Base-by-base conservation (phyloP, 2,888 invertebrate genomes). In the Drosophila robusta region DNA sequence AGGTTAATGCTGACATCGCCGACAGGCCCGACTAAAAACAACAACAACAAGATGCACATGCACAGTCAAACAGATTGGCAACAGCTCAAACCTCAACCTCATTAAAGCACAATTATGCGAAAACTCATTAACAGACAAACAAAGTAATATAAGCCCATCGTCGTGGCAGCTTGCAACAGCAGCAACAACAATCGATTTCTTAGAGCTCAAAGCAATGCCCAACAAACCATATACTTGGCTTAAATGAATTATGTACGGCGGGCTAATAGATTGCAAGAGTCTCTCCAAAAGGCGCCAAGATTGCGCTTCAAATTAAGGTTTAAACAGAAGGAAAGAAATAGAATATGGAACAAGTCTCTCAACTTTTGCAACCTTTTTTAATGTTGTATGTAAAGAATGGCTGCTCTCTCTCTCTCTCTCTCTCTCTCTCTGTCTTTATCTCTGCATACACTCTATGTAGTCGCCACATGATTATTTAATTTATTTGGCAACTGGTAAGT, bases 381-480 rank as follows among this genome's bases (percentile, higher is more conserved):
- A 3, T 12, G 4, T 5, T 29, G 26, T 29, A 8, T 29, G 1
- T 29, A 29, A 7, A 29, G 26, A 29, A 7, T 29, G 8, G 6
- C 7, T 5, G 6, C 26, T 29, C 34, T 34, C 4, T 34, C 12
- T 12, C 12, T 12, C 4, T 12, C 4, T 12, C 8, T 34, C 32
- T 32, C 11, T 11, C 11, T 9, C 11, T 11, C 3, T 32, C 11
- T 11, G 11, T 11, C 11, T 4, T 9, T 32, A 3, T 11, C 32
- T 32, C 34, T 34, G 29, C 12, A 34, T 4, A 12, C 4, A 4
- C 12, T 12, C 34, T 4, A 12, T 12, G 29, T 49, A 54, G 41
- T 65, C 36, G 46, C 57, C 51, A 69, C 69, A 74, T 68, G 47
- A 49, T 46, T 75, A 63, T 64, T 70, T 75, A 75, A 75, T 74